Evolutionary conservation across 2,113 vertebrate genomes (phyloP).

Genomic region (Anser cygnoides): DNA sequence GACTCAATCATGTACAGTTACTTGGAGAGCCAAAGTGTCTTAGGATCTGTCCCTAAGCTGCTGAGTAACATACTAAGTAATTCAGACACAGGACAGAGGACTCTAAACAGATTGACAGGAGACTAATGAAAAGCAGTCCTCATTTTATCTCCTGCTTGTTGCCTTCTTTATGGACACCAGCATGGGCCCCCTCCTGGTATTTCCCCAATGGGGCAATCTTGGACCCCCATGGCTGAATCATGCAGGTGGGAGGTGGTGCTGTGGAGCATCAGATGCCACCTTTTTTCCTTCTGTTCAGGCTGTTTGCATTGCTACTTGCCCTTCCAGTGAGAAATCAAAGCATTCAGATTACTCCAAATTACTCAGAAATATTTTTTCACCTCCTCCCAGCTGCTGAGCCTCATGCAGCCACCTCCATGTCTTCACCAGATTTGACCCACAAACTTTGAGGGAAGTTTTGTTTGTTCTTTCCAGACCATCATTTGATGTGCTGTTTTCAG

Average conservation of each 20-base stretch:
- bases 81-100: neutral
- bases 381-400: neutral
- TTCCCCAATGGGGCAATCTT: accelerated
- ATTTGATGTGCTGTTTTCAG: neutral
- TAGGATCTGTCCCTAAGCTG: neutral
- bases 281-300: neutral
- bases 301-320: neutral
- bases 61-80: neutral
- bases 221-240: neutral
- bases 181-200: neutral
- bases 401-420: neutral
- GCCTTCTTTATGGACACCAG: neutral
- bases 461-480: neutral
- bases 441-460: neutral
- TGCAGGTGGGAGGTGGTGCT: neutral
- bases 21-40: neutral
- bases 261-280: accelerated
- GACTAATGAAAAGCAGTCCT: neutral
- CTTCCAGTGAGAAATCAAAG: neutral
- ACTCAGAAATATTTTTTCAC: neutral
- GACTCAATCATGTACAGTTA: neutral
- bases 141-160: neutral
- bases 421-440: neutral
- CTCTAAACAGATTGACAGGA: neutral
- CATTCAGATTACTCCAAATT: neutral